These are phyloP conservation scores for Alaudala cheleensis DNA, from an alignment of 2,113 vertebrate genomes.

Conservation along the genomic window DNA sequence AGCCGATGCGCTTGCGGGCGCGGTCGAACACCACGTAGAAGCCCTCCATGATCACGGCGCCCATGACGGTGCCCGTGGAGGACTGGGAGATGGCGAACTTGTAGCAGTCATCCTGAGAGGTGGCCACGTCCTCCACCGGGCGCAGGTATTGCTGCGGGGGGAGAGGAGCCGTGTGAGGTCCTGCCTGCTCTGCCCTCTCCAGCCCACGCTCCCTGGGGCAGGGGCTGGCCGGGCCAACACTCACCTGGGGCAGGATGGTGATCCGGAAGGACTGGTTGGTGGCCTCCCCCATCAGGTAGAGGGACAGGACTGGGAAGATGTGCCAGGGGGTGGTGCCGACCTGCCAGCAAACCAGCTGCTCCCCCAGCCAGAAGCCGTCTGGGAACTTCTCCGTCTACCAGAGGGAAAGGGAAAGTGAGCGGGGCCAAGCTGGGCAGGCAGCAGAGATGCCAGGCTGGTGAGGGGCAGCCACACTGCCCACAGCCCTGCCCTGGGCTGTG, in stretches of 20 bases:
- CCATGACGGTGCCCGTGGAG: constrained; percentile 96
- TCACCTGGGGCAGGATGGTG: constrained; percentile 96
- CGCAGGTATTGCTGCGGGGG: constrained; percentile 91
- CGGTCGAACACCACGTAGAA: constrained; percentile 97
- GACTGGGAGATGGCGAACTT: constrained; percentile 98
- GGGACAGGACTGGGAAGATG: constrained; percentile 95
- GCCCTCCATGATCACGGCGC: constrained; percentile 97
- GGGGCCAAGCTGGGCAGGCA: not conserved
- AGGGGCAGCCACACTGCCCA: not conserved
- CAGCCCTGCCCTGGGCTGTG: fast-evolving
- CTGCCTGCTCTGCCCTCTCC: fast-evolving
- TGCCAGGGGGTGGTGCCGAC: constrained; percentile 96
- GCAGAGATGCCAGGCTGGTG: not conserved
- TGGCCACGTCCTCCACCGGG: constrained; percentile 93
- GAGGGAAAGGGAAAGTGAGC: not conserved
- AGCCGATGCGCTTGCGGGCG: constrained; percentile 89
- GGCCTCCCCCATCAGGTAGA: constrained; percentile 96
- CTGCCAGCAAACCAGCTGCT: constrained; percentile 98
- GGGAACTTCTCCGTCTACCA: constrained; percentile 94
- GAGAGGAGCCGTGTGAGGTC: fast-evolving
- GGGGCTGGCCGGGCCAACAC: not conserved
- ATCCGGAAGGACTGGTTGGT: constrained; percentile 97
- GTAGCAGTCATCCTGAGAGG: constrained; percentile 95
- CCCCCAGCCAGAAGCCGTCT: constrained; percentile 93
- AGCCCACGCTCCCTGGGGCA: fast-evolving